These are phyloP conservation scores for Caenorhabditis briggsae DNA, from an alignment of 1,140 invertebrate genomes.

Conservation along the genomic window DNA sequence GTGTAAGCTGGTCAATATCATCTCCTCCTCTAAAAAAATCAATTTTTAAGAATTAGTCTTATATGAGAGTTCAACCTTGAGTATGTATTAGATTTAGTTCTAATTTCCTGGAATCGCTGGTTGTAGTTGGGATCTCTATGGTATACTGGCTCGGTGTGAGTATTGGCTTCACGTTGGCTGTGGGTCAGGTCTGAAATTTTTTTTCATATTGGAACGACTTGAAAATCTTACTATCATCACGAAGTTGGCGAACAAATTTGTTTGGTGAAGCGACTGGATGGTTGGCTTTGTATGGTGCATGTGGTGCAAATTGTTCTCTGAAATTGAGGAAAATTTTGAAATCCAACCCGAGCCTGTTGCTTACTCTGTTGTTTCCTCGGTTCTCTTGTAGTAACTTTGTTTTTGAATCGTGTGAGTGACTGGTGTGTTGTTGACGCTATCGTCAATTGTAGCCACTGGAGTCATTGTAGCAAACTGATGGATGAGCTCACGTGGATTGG, in stretches of 20 bases:
- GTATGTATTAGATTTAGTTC: conserved; percentile 63
- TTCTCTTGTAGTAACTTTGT: conserved; percentile 70
- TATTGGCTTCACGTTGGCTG: conserved; percentile 73
- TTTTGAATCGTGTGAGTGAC: conserved; percentile 71
- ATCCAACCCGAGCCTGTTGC: neutral
- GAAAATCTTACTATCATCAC: conserved; percentile 73
- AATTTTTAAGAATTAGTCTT: neutral
- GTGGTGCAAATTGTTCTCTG: conserved; percentile 71
- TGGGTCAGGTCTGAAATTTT: conserved; percentile 67
- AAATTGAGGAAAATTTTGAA: neutral
- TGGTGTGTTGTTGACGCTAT: conserved; percentile 67
- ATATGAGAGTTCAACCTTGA: neutral
- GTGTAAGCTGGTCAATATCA: conserved; percentile 56
- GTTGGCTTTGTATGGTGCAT: conserved; percentile 70
- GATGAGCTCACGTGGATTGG: conserved; percentile 75
- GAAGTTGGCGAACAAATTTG: conserved; percentile 76
- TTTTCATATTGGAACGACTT: neutral
- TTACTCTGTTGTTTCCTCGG: conserved; percentile 63
- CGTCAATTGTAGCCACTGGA: conserved; percentile 70
- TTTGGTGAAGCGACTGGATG: conserved; percentile 54
- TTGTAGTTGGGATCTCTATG: conserved; percentile 66
- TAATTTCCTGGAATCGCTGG: conserved; percentile 72
- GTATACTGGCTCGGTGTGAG: conserved; percentile 68
- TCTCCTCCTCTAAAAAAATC: conserved; percentile 47
- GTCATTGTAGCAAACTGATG: conserved; percentile 77